phyloP scores from a whole-genome alignment of 2,113 vertebrate species.

The Bombycilla garrulus region DNA sequence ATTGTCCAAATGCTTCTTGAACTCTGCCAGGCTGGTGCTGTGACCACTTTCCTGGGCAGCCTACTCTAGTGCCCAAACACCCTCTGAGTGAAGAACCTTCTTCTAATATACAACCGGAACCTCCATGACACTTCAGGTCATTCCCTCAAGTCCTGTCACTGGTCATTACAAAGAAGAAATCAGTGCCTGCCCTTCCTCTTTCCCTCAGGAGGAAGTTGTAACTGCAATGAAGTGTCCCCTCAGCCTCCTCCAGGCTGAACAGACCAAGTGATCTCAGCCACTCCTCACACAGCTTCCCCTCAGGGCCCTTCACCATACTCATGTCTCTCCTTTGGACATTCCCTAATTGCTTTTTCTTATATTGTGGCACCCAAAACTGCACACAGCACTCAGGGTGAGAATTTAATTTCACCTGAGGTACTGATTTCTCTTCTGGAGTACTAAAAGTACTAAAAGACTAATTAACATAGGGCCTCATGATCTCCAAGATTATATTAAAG shows the following conservation, averaged over 20 bases:
- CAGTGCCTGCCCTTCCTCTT: neutral
- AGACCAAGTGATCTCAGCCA: neutral
- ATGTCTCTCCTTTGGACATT: neutral
- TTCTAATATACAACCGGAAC: neutral
- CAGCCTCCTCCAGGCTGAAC: neutral
- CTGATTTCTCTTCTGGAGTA: neutral
- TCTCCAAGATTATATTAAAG: neutral
- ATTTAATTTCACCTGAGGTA: neutral
- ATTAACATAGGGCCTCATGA: neutral
- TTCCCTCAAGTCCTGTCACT: neutral
- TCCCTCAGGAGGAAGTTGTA: rapidly evolving
- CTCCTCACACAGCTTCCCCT: rapidly evolving
- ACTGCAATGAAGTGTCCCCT: neutral
- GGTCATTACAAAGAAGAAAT: neutral
- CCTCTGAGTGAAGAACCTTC: neutral
- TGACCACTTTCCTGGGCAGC: neutral
- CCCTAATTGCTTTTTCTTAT: neutral
- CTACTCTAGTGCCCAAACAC: rapidly evolving
- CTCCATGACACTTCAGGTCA: neutral
- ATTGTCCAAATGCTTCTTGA: neutral
- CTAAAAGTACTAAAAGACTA: neutral
- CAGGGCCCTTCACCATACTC: neutral
- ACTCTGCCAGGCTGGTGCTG: neutral
- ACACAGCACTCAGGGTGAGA: neutral
- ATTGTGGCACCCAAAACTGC: neutral